Evolutionary conservation across 2,797 vertebrate genomes (phyloP), one percentile per base, ranked within the genome.

Genomic region (Buphagus erythrorhynchus): DNA sequence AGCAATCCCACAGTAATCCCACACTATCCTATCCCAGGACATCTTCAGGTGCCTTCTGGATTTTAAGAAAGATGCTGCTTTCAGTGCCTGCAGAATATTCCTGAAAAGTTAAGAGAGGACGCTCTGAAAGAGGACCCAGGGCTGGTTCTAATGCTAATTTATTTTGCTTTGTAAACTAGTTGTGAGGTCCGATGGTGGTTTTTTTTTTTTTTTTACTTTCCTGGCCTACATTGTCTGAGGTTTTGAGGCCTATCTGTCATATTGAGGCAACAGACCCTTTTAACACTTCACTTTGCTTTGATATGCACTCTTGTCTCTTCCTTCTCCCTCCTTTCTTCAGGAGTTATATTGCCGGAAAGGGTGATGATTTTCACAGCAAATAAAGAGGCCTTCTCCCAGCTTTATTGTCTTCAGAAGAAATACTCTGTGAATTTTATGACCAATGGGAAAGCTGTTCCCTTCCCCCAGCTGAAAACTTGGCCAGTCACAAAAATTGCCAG

Each of bases 231-330:
- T 98, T 98, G 98, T 98, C 98, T 88, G 97, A 89, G 72, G 79
- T 97, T 98, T 98, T 97, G 94, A 97, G 98, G 97, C 98, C 98
- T 98, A 98, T 98, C 98, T 98, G 97, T 99, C 98, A 99, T 98
- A 99, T 98, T 98, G 98, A 98, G 97, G 97, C 98, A 97, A 98
- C 96, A 98, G 98, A 98, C 97, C 97, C 98, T 98, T 98, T 98
- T 97, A 98, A 98, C 98, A 99, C 98, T 98, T 98, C 94, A 25
- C 90, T 97, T 98, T 51, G 98, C 99, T 99, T 99, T 99, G 99
- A 99, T 99, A 99, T 99, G 98, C 99, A 98, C 79, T 96, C 97
- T 72, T 66, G 97, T 96, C 97, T 97, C 98, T 99, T 98, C 98
- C 98, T 98, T 95, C 96, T 91, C 90, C 88, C 96, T 97, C 95